Evolutionary conservation across 2,888 invertebrate species (phyloP).

Genomic region (Orthonychiurus folsomi): DNA sequence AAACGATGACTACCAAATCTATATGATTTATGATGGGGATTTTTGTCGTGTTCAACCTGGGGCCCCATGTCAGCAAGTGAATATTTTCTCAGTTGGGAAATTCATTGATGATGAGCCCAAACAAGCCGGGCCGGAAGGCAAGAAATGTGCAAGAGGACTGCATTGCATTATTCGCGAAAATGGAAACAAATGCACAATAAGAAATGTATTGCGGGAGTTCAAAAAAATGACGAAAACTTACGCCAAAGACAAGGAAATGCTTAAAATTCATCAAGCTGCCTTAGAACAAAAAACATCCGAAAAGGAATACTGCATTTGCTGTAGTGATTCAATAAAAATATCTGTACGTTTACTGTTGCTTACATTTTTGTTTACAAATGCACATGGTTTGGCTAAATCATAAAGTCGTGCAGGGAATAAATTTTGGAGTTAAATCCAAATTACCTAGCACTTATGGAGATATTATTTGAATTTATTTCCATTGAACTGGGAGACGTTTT

Average conservation of each 20-base stretch:
- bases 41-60: background rate
- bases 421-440: too few relatives aligned
- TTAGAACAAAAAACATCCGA: background rate
- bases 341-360: background rate
- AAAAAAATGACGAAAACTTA: background rate
- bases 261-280: background rate
- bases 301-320: background rate
- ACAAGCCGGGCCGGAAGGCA: background rate
- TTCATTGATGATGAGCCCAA: background rate
- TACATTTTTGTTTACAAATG: background rate
- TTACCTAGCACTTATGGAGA: too few relatives aligned
- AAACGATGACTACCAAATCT: background rate
- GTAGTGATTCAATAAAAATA: background rate
- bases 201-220: background rate
- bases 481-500: too few relatives aligned
- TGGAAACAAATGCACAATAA: background rate
- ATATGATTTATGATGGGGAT: background rate
- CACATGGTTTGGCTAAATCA: background rate
- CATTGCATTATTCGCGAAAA: background rate
- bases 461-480: too few relatives aligned
- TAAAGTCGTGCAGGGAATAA: too few relatives aligned
- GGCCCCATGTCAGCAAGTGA: background rate
- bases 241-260: background rate
- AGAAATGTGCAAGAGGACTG: background rate
- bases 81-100: background rate